Percentiles rank a stretch among this genome's conserved stretches.
Evolutionary conservation across 2,888 invertebrate genomes (phyloP).

Genomic region (Lacanobia wlatinum): DNA sequence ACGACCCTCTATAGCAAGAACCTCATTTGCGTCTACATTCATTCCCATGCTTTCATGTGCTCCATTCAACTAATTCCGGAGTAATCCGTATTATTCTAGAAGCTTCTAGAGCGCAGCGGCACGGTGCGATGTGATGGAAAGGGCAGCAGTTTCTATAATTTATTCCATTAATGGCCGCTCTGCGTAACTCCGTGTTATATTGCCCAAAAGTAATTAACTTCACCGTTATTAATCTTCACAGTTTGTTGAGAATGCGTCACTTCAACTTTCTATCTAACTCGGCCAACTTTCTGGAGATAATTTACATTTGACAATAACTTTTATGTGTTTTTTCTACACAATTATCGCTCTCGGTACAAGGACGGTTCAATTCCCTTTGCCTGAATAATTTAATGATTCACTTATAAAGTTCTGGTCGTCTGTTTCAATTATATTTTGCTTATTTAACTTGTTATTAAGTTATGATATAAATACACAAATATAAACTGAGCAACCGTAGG

Average conservation of each 20-base stretch:
- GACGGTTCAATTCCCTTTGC: not conserved
- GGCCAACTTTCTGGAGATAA: constrained; percentile 55
- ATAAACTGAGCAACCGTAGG: not conserved
- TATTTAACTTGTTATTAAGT: not conserved
- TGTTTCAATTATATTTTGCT: not conserved
- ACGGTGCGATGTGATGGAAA: constrained; percentile 22
- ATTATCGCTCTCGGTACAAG: not conserved
- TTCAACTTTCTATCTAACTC: constrained; percentile 65
- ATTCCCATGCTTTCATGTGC: constrained; percentile 8
- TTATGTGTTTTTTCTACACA: constrained; percentile 17
- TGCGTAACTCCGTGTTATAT: constrained; percentile 65
- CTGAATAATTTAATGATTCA: constrained; percentile 24
- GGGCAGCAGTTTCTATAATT: constrained; percentile 64
- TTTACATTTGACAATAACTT: constrained; percentile 42
- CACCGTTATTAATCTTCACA: constrained; percentile 76
- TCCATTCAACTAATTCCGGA: constrained; percentile 1
- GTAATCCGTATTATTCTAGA: constrained; percentile 1
- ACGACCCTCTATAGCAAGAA: not conserved
- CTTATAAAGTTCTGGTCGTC: constrained; percentile 17
- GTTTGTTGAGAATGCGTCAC: constrained; percentile 67
- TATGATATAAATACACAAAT: not conserved
- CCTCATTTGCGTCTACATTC: not conserved
- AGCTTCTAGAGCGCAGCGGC: constrained; percentile 7
- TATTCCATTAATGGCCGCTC: constrained; percentile 73
- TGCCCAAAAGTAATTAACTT: constrained; percentile 77